Percentiles rank a stretch among this genome's conserved stretches.
Conservation (phyloP, 2,888 invertebrate genomes). For the Drosophila koepferae region DNA sequence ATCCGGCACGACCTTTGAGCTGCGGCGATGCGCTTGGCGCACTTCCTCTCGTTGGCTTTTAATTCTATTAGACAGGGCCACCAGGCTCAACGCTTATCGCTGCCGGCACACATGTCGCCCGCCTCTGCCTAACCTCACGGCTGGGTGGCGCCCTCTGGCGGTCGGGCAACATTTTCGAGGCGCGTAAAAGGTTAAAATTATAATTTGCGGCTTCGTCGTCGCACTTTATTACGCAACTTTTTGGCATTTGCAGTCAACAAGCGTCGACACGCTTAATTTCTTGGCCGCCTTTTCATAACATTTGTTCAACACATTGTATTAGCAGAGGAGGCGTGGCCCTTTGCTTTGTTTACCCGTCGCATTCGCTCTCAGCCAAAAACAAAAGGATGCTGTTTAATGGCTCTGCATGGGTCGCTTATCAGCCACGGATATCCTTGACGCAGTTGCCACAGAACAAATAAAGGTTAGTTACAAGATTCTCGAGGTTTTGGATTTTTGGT, state of each 20-base stretch:
- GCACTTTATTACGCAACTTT: conserved; percentile 77
- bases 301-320: conserved; percentile 74
- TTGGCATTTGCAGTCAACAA: conserved; percentile 80
- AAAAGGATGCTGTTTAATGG: conserved; percentile 75
- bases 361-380: conserved; percentile 37
- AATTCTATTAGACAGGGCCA: conserved; percentile 72
- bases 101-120: conserved; percentile 62
- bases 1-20: conserved; percentile 66
- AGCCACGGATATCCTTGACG: conserved; percentile 72
- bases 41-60: conserved; percentile 68
- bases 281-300: conserved; percentile 74
- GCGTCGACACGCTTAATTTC: conserved; percentile 81
- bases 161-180: conserved; percentile 49
- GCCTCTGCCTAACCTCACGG: conserved; percentile 2
- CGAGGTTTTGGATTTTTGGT: conserved; percentile 15
- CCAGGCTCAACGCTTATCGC: conserved; percentile 65
- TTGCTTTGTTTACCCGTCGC: conserved; percentile 43
- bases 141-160: conserved; percentile 14
- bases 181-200: conserved; percentile 75
- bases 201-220: conserved; percentile 74
- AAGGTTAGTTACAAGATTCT: conserved; percentile 66
- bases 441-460: conserved; percentile 73
- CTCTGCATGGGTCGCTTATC: conserved; percentile 66
- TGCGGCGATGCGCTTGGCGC: conserved; percentile 55
- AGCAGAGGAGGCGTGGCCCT: conserved; percentile 4